phyloP scores from a whole-genome alignment of 2,888 invertebrate genomes.

The Pardosa pseudoannulata region DNA sequence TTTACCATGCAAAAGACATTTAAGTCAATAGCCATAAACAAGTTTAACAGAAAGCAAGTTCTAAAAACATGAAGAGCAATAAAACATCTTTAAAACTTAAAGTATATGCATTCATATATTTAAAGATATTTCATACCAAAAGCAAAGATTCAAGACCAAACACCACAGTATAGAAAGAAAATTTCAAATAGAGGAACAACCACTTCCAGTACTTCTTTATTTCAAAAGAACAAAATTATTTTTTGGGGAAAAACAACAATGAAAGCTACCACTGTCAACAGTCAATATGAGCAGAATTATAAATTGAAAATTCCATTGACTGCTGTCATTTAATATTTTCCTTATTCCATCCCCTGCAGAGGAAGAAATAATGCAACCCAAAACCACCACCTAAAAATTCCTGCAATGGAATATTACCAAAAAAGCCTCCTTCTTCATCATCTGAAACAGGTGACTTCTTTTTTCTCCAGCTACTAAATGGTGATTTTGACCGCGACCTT shows the following conservation, averaged over 20 bases:
- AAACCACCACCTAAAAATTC: conserved; percentile 45
- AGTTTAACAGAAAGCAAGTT: no score
- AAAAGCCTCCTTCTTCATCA: conserved; percentile 63
- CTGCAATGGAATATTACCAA: conserved; percentile 49
- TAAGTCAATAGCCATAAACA: no score
- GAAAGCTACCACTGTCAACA: neutral
- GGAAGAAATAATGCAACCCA: conserved; percentile 1
- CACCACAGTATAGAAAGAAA: no score
- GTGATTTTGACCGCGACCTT: conserved; percentile 92
- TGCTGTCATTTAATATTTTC: neutral
- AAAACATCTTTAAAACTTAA: no score
- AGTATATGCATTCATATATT: no score
- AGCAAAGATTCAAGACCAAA: no score
- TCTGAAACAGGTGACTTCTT: conserved; percentile 75
- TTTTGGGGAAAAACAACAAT: neutral
- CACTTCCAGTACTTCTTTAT: no score
- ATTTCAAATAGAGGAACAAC: no score
- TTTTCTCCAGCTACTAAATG: conserved; percentile 94
- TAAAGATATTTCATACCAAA: no score
- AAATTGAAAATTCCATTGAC: neutral
- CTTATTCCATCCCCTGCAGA: neutral
- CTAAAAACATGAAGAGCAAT: no score
- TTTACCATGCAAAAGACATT: neutral
- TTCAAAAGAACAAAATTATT: no score
- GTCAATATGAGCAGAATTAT: neutral